phyloP scores from a whole-genome alignment of 2,888 invertebrate genomes.

The Heterodera filipjevi region DNA sequence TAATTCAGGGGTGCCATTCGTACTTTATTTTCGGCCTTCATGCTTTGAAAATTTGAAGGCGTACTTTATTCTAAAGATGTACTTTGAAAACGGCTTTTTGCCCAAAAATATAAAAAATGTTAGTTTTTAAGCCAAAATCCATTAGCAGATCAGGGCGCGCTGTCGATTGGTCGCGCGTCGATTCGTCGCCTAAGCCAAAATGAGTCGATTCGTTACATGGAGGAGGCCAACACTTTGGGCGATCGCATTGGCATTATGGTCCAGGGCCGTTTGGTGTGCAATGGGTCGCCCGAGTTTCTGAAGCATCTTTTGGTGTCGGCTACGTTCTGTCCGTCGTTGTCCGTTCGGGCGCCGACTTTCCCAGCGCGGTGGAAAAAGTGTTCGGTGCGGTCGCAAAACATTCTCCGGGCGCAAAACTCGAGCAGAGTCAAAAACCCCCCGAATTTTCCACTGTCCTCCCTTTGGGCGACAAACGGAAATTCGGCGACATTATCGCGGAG shows the following conservation, averaged over 20 bases:
- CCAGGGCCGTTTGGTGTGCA: constrained; percentile 45
- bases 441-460: constrained; percentile 16
- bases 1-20: too few relatives aligned
- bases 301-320: constrained; percentile 55
- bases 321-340: constrained; percentile 50
- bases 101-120: too few relatives aligned
- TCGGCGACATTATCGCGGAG: constrained; percentile 50
- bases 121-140: too few relatives aligned
- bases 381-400: constrained; percentile 37
- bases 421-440: constrained; percentile 19
- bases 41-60: too few relatives aligned
- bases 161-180: too few relatives aligned
- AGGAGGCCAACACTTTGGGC: constrained; percentile 61
- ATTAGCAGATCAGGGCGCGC: too few relatives aligned
- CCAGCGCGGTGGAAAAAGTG: too few relatives aligned
- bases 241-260: constrained; percentile 59
- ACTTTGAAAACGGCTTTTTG: too few relatives aligned
- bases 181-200: too few relatives aligned
- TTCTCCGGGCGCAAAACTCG: constrained; percentile 35
- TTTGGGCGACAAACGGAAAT: constrained; percentile 35
- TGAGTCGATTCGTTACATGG: constrained; percentile 65
- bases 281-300: constrained; percentile 52
- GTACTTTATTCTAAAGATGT: too few relatives aligned
- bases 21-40: too few relatives aligned
- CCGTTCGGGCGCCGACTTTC: too few relatives aligned